phyloP scores from a whole-genome alignment of 2,797 vertebrate species.

The Sebastiscus tertius region DNA sequence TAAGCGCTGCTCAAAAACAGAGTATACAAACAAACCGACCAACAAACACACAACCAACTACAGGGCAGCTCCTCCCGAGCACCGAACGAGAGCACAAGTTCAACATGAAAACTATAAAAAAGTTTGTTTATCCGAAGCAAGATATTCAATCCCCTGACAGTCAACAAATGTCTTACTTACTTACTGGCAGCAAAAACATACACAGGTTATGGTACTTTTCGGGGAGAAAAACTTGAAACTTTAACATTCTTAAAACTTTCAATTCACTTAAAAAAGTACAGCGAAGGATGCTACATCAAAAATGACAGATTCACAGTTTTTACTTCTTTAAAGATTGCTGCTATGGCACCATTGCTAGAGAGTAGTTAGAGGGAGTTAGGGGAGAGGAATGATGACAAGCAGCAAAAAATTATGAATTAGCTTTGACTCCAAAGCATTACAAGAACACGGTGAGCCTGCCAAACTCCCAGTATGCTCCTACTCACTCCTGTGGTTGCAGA shows the following conservation, averaged over 20 bases:
- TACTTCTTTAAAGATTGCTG: not conserved
- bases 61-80: not conserved
- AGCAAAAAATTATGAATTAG: constrained; percentile 25
- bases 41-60: not conserved
- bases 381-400: not conserved
- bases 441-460: constrained; percentile 21
- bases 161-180: not conserved
- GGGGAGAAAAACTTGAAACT: not conserved
- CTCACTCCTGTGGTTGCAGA: not conserved
- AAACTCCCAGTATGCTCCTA: not conserved
- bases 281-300: not conserved
- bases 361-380: not conserved
- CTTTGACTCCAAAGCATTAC: constrained; percentile 16
- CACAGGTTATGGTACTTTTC: not conserved
- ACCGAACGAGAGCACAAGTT: not conserved
- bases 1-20: not conserved
- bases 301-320: not conserved
- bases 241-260: not conserved
- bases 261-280: not conserved
- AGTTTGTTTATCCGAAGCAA: not conserved
- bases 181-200: not conserved
- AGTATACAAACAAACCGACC: not conserved
- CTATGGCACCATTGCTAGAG: not conserved
- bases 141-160: not conserved
- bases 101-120: not conserved